Evolutionary conservation across 92 coral and sea anemone genomes (phyloP), one percentile per base, ranked within the genome.

Genomic region (Palythoa heliodiscus): DNA sequence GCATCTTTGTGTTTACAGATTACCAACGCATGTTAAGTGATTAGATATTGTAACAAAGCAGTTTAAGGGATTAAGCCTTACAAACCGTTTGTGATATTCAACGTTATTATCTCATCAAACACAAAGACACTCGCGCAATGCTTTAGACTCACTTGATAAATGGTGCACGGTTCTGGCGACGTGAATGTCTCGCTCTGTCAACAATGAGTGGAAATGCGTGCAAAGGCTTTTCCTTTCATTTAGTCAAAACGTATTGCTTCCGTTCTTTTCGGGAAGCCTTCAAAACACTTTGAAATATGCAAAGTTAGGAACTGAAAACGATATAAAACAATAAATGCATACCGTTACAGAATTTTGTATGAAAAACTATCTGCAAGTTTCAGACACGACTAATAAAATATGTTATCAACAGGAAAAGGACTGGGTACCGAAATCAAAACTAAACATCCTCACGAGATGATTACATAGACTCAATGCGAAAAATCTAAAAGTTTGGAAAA

Each of bases 91-190:
- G 73, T 80, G 84, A 80, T 68, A 5, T 12, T 48, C 58, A 47
- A 48, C 37, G 57, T 80, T 80, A 80, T 80, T 80, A 80, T 80
- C 84, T 80, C 84, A 80, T 80, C 84, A 80, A 80, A 80, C 84
- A 80, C 7, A 66, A 66, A 16, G 55, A 64, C 38, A 48, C 22
- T 7, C 9, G 84, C 40, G 22, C 58, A 66, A 63, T 12, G 61
- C 61, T 40, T 66, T 80, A 57, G 73, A 23, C 50, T 77, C 29
- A 1, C 5, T 77, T 77, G 82, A 77, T 77, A 77, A 77, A 77
- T 77, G 69, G 35, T 77, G 19, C 35, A 54, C 37, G 82, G 69
- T 15, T 14, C 54, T 35, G 55, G 39, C 12, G 23, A 52, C 37
- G 61, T 37, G 61, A 63, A 66, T 48, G 84, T 6, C 38, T 22